These are phyloP conservation scores for Leptobrachium leishanense DNA, from an alignment of 2,113 vertebrate species.

Conservation along the genomic window DNA sequence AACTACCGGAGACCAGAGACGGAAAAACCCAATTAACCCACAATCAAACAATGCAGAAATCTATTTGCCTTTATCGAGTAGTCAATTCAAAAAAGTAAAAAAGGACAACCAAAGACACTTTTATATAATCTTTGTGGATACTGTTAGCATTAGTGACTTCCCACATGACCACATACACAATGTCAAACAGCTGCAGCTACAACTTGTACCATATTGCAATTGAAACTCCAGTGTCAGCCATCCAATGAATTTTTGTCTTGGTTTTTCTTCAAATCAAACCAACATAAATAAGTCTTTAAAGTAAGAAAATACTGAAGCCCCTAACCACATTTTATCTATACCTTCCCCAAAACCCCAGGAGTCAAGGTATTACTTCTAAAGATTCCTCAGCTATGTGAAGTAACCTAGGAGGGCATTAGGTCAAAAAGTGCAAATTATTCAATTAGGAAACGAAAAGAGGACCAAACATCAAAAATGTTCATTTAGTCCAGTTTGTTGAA, in stretches of 20 bases:
- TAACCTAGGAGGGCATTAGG: conserved; percentile 2
- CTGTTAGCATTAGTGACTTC: too few species aligned
- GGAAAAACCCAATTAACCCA: too few species aligned
- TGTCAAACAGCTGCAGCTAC: not conserved
- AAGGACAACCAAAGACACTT: too few species aligned
- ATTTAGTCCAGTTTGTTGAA: not conserved
- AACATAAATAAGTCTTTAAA: not conserved
- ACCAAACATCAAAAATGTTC: not conserved
- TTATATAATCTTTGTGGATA: too few species aligned
- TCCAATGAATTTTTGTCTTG: not conserved
- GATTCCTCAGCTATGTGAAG: not conserved
- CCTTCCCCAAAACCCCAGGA: not conserved
- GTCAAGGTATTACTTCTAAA: not conserved
- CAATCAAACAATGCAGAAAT: too few species aligned
- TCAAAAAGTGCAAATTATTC: conserved; percentile 22
- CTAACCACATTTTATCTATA: not conserved
- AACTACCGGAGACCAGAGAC: too few species aligned
- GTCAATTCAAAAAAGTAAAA: too few species aligned
- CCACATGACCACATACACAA: not conserved
- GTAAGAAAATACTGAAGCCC: too few species aligned
- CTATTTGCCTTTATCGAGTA: too few species aligned
- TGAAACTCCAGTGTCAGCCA: not conserved
- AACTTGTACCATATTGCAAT: not conserved
- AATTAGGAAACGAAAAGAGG: not conserved
- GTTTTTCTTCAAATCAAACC: not conserved